Conservation (phyloP, 1,140 invertebrate genomes). For the Cherax quadricarinatus region DNA sequence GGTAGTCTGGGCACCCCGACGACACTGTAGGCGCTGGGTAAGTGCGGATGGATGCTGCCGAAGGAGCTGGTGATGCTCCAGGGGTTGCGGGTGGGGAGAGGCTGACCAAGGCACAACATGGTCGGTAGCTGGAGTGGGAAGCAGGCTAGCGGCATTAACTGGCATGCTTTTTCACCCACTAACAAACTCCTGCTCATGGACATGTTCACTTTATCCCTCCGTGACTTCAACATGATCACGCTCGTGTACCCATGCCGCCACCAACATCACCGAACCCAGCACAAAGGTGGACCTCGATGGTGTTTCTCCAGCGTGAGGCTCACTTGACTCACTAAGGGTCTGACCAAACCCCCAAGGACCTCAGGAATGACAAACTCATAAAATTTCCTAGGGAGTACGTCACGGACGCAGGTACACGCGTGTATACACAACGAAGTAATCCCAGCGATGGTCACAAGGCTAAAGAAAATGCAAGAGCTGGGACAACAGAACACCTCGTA, state of each 20-base stretch:
- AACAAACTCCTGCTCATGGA: slow-evolving; percentile 28
- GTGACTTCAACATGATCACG: too few relatives aligned
- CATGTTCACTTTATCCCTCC: background rate
- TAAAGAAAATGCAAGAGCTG: too few relatives aligned
- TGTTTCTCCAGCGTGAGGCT: background rate
- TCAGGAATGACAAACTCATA: background rate
- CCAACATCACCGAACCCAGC: background rate
- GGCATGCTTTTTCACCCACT: slow-evolving; percentile 12
- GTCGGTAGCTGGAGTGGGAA: background rate
- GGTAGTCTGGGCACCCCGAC: background rate
- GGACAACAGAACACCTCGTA: too few relatives aligned
- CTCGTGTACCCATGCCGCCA: background rate
- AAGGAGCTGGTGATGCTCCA: slow-evolving; percentile 8
- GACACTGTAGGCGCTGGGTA: background rate
- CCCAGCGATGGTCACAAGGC: too few relatives aligned
- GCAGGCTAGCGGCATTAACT: background rate
- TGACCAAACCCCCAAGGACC: background rate
- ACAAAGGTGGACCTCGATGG: background rate
- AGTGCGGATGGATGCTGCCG: slow-evolving; percentile 14
- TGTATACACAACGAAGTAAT: too few relatives aligned
- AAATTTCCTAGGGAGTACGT: background rate
- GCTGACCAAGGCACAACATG: background rate
- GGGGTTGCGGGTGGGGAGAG: background rate
- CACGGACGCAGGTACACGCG: too few relatives aligned
- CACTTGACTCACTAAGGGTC: background rate